These are phyloP conservation scores for Oenanthe melanoleuca DNA, from an alignment of 2,113 vertebrate species.

Conservation along the genomic window DNA sequence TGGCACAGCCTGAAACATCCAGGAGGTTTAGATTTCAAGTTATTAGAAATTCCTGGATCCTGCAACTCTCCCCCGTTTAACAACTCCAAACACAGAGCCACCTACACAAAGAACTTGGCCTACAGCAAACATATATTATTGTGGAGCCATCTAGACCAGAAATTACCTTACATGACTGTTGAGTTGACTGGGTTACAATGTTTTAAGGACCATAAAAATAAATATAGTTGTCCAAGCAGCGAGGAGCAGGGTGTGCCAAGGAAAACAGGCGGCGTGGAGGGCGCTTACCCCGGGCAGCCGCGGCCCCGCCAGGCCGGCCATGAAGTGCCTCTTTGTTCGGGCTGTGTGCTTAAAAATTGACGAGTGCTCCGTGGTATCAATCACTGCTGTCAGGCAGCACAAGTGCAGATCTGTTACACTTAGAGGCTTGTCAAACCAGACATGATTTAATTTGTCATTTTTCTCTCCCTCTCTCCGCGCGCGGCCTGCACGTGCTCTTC, in stretches of 20 bases:
- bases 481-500: constrained; percentile 68
- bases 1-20: neutral
- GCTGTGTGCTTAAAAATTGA: constrained; percentile 77
- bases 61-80: neutral
- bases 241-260: constrained; percentile 66
- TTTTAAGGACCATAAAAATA: constrained; percentile 79
- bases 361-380: constrained; percentile 75
- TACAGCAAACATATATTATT: constrained; percentile 65
- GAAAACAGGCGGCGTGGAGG: constrained; percentile 64
- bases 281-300: constrained; percentile 40
- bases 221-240: constrained; percentile 74
- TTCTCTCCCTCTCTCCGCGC: constrained; percentile 40
- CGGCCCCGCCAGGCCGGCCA: neutral
- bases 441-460: constrained; percentile 79
- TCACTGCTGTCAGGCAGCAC: constrained; percentile 73
- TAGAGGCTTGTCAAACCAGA: constrained; percentile 73
- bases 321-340: constrained; percentile 79
- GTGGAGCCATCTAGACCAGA: constrained; percentile 70
- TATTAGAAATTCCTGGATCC: constrained; percentile 25
- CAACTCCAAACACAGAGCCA: neutral
- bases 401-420: constrained; percentile 78
- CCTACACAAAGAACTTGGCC: constrained; percentile 59
- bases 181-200: constrained; percentile 73
- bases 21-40: neutral
- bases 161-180: constrained; percentile 76